Evolutionary conservation across 2,888 invertebrate genomes (phyloP), one percentile per base, ranked within the genome.

Genomic region (Dioctria linearis): DNA sequence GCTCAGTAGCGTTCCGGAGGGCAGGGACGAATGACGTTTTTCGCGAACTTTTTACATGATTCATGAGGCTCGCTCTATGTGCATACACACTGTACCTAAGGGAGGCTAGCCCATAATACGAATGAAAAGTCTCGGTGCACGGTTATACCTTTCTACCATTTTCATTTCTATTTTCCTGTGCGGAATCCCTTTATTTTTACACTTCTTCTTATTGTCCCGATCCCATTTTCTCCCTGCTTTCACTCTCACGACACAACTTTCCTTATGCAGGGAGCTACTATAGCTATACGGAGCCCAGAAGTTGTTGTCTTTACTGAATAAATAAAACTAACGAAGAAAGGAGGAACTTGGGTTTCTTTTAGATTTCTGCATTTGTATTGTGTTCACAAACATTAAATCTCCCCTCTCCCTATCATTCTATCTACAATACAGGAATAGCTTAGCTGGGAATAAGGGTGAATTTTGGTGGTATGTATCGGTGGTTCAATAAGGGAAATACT

Each of bases 11-110:
- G 25, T 54, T 51, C 69, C 8, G 51, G 51, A 69, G 37, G 49
- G 11, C 46, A 67, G 54, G 6, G 11, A 54, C 11, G 54, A 54
- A 8, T n/a, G 54, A 4, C 11, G 6, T 0, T n/a, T 46, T 11
- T 51, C 69, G 69, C 51, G 51, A 69, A 51, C n/a, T 69, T 69
- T 69, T 69, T 69, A 69, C 49, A 69, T 51, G 69, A 69, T 69
- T 69, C 69, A 69, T 54, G 69, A 69, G 69, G 11, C 54, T 11
- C 49, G 49, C 1, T 42, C 46, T 25, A 5, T 6, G 49, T 39
- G 69, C 2, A 25, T 2, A 25, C 25, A 25, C 25, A 25, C 25
- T 39, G 51, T 39, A 69, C 69, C 69, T 69, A 37, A 11, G 69
- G 43, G 39, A 51, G 49, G 25, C 46, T 51, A n/a, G 11, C 49